Conservation (phyloP, 2,797 vertebrate species). For the Trematomus bernacchii region DNA sequence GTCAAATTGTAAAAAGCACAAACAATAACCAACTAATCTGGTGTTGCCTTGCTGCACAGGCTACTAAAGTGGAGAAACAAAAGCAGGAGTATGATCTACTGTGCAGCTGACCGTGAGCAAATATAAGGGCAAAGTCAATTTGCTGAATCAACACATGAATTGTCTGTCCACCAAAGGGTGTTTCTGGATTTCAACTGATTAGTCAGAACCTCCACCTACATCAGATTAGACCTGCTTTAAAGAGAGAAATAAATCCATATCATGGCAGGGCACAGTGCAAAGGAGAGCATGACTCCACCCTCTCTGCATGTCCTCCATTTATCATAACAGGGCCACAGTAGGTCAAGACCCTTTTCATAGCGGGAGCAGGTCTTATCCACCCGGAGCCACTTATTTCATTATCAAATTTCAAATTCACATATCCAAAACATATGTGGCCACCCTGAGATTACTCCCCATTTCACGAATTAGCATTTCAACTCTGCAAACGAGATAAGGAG, state of each 20-base stretch:
- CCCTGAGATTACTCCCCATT: slow-evolving; percentile 58
- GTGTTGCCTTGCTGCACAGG: slow-evolving; percentile 8
- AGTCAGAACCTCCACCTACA: slow-evolving; percentile 37
- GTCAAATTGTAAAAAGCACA: slow-evolving; percentile 17
- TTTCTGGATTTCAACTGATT: slow-evolving; percentile 74
- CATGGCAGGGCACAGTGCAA: slow-evolving; percentile 5
- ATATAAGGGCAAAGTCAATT: slow-evolving; percentile 74
- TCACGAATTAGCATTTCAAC: slow-evolving; percentile 70
- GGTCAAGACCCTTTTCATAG: slow-evolving; percentile 53
- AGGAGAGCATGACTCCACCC: slow-evolving; percentile 27
- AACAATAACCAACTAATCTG: slow-evolving; percentile 37
- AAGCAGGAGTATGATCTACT: slow-evolving; percentile 61
- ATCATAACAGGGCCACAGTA: slow-evolving; percentile 27
- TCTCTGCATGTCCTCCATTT: slow-evolving; percentile 36
- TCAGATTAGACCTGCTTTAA: slow-evolving; percentile 47
- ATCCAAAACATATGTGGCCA: slow-evolving; percentile 59
- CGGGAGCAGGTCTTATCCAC: slow-evolving; percentile 29
- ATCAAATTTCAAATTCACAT: slow-evolving; percentile 66
- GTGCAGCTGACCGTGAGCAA: slow-evolving; percentile 65
- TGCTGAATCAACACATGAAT: slow-evolving; percentile 70
- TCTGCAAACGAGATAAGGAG: slow-evolving; percentile 61
- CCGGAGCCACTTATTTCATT: slow-evolving; percentile 63
- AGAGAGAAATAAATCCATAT: slow-evolving; percentile 56
- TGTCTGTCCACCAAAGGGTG: slow-evolving; percentile 64
- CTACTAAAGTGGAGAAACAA: slow-evolving; percentile 33